Base-by-base conservation (phyloP, 2,888 invertebrate genomes). In the Lepidocyrtinus sp. region DNA sequence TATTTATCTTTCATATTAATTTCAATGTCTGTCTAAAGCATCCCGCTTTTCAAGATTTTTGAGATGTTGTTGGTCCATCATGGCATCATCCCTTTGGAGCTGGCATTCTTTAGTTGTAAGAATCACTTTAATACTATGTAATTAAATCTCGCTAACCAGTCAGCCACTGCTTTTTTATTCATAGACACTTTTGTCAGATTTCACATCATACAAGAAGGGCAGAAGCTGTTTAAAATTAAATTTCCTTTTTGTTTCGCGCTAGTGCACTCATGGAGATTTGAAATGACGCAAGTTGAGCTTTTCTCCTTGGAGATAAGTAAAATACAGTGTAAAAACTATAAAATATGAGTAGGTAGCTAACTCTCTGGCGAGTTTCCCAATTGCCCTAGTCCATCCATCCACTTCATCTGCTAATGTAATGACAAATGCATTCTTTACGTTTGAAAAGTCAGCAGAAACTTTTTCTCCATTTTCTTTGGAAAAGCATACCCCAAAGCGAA, bases 381-480 rank as follows among this genome's bases (percentile, higher is more conserved):
- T 68, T 50, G 17, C 50, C 17, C 19, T 24, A 21, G 19, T 45
- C 65, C n/a, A 46, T 50, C 50, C 73, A 61, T 50, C 74, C 61
- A 59, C 25, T 1, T 63, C 25, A 1, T 63, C 21, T 63, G 15
- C 12, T 24, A 65, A 36, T 65, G 17, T 65, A 65, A 65, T 65
- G 21, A 27, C 65, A 65, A 65, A 64, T 77, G 77, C 79, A 63
- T 50, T 62, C 27, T 74, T 61, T 46, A 22, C 69, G 26, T 24
- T 61, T 25, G 74, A 73, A 79, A 79, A 79, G 79, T 79, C 79
- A 79, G 74, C 74, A 74, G 79, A n/a, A n/a, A 79, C 79, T 46
- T 71, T 70, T 63, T 50, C 21, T 59, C 21, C 22, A 21, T 21
- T 15, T n/a, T n/a, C n/a, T n/a, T n/a, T n/a, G n/a, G n/a, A n/a